These are phyloP conservation scores for Agonopterix alstromeriana DNA, from an alignment of 2,888 invertebrate genomes.

Conservation along the genomic window DNA sequence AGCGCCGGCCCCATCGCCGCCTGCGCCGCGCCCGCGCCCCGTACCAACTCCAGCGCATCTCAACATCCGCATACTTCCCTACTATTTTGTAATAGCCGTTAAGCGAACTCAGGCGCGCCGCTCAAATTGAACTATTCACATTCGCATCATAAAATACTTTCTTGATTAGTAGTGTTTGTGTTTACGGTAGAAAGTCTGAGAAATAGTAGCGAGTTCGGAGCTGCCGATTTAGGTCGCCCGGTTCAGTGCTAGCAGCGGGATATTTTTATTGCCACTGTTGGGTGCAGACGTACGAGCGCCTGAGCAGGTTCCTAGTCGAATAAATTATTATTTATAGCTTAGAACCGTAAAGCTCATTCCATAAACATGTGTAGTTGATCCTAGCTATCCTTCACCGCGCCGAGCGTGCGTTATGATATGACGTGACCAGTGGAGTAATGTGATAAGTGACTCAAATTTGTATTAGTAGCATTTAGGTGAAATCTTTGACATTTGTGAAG, in stretches of 20 bases:
- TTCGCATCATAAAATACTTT: slow-evolving; percentile 15
- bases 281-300: slow-evolving; percentile 61
- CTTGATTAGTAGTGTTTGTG: slow-evolving; percentile 20
- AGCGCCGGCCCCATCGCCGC: slow-evolving; percentile 56
- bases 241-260: slow-evolving; percentile 68
- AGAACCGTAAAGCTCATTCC: slow-evolving; percentile 69
- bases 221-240: slow-evolving; percentile 73
- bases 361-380: slow-evolving; percentile 46
- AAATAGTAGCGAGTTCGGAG: slow-evolving; percentile 40
- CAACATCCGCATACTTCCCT: slow-evolving; percentile 3
- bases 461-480: slow-evolving; percentile 55
- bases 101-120: slow-evolving; percentile 10
- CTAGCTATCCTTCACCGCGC: slow-evolving; percentile 19
- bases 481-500: slow-evolving; percentile 58
- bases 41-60: slow-evolving; percentile 5
- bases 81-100: slow-evolving; percentile 11
- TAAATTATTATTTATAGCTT: slow-evolving; percentile 65
- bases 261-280: slow-evolving; percentile 72
- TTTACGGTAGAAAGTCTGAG: slow-evolving; percentile 38
- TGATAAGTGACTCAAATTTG: slow-evolving; percentile 29
- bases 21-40: slow-evolving; percentile 33
- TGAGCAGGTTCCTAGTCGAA: slow-evolving; percentile 56
- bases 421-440: slow-evolving; percentile 27
- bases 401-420: slow-evolving; percentile 16
- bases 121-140: slow-evolving; percentile 1